Base-by-base conservation (phyloP, 2,888 invertebrate species). In the Gandaritis pyraliata region DNA sequence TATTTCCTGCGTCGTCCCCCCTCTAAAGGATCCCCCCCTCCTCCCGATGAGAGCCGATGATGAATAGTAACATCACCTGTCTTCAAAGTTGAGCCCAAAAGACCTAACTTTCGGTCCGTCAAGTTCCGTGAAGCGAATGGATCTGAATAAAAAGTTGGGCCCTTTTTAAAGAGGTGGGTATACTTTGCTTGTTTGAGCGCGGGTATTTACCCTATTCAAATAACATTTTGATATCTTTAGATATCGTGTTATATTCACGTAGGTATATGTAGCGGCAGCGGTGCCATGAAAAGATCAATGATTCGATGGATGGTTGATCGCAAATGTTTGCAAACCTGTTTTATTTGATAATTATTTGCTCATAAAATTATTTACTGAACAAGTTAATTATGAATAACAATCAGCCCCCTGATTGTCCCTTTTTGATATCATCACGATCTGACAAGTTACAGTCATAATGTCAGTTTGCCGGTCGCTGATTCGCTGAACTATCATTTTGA, bases 1-100 rank as follows among this genome's bases (percentile, higher is more conserved):
- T 83, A 83, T 83, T 83, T 82, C 79, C 82, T 78, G 71, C 66
- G 66, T 49, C 64, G 51, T 51, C 61, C 49, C 54, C 50, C 33
- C 61, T 38, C 54, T 45, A 15, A 39, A 15, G 29, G 45, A 50
- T 68, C 65, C 56, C 53, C 18, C 33, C 54, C 52, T 46, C 41
- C 56, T 15, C 18, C 29, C 48, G 54, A 54, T 36, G 53, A 38
- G 57, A 59, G 60, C 64, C 58, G 67, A 68, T 74, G 74, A 76
- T 74, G 72, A 78, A 74, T 74, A 72, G 71, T 70, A 67, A 71
- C 72, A 71, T 74, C 76, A 73, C 74, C 74, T 74, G 78, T 75
- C 76, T 69, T 69, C 61, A 23, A 57, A 66, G 55, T 43, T 12
- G 65, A 63, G 64, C 59, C 60, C 68, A 53, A 52, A 51, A 61